Evolutionary conservation across 2,888 invertebrate species (phyloP).

Genomic region (Spialia ferax): DNA sequence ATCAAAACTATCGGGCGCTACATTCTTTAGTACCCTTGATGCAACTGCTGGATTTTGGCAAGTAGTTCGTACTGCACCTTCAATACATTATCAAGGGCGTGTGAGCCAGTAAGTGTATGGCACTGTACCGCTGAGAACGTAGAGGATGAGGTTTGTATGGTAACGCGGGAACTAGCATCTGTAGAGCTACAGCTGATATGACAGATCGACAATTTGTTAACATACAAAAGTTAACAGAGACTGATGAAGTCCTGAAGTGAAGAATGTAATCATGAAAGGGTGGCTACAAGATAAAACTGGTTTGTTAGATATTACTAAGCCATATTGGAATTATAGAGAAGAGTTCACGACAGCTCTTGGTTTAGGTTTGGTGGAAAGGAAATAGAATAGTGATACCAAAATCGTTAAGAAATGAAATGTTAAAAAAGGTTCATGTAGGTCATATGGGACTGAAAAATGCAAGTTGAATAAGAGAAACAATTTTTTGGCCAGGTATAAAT

Average conservation of each 20-base stretch:
- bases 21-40: constrained; percentile 2
- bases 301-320: constrained; percentile 25
- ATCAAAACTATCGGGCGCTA: constrained; percentile 30
- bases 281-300: constrained; percentile 31
- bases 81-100: constrained; percentile 41
- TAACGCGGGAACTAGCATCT: not conserved
- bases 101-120: not conserved
- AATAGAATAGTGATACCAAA: constrained; percentile 39
- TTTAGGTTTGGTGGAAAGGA: constrained; percentile 41
- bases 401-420: constrained; percentile 35
- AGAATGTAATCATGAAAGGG: constrained; percentile 28
- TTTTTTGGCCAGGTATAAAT: constrained; percentile 12
- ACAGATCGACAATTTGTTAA: constrained; percentile 29
- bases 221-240: constrained; percentile 32
- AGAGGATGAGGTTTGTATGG: not conserved
- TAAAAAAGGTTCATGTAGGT: constrained; percentile 24
- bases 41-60: constrained; percentile 1
- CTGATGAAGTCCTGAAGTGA: constrained; percentile 38
- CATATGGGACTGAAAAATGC: constrained; percentile 17
- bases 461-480: constrained; percentile 12
- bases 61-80: constrained; percentile 41
- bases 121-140: not conserved
- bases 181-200: not conserved
- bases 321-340: constrained; percentile 37
- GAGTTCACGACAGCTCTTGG: constrained; percentile 31